These are phyloP conservation scores for Tarsius wallacei DNA, from an alignment of 2,797 vertebrate species.

Conservation along the genomic window DNA sequence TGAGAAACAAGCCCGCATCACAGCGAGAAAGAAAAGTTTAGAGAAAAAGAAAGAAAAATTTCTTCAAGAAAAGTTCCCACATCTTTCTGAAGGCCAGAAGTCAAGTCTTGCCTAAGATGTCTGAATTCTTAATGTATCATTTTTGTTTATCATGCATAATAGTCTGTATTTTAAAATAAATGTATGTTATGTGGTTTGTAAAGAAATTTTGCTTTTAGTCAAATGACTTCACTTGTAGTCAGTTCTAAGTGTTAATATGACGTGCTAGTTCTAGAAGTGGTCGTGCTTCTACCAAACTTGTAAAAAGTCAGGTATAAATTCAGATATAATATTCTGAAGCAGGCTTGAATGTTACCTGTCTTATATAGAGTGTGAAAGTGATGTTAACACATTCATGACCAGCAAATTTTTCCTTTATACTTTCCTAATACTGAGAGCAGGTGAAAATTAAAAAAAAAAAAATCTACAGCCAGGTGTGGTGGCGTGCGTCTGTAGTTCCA, in stretches of 20 bases:
- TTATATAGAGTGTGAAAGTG: not conserved
- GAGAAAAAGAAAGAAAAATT: conserved; percentile 86
- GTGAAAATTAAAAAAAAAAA: too few species aligned
- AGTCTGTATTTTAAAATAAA: conserved; percentile 37
- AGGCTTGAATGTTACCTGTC: not conserved
- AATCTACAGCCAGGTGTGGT: too few species aligned
- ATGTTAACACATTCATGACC: not conserved
- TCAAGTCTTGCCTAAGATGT: conserved; percentile 61
- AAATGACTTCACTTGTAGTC: not conserved
- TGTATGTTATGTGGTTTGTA: conserved; percentile 57
- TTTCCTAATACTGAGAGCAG: too few species aligned
- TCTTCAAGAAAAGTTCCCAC: conserved; percentile 92
- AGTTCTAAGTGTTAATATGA: not conserved
- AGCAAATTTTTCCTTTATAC: too few species aligned
- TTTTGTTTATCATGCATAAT: conserved; percentile 24
- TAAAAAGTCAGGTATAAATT: conserved; percentile 23
- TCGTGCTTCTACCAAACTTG: not conserved
- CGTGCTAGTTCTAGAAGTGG: conserved; percentile 27
- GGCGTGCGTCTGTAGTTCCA: too few species aligned
- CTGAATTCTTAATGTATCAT: conserved; percentile 24
- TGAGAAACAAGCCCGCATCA: conserved; percentile 91
- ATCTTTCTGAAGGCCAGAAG: conserved; percentile 73
- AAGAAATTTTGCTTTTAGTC: conserved; percentile 63
- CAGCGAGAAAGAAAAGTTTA: conserved; percentile 84
- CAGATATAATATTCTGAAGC: not conserved